Evolutionary conservation across 92 coral and sea anemone genomes (phyloP).

Genomic region (Metridium senile): DNA sequence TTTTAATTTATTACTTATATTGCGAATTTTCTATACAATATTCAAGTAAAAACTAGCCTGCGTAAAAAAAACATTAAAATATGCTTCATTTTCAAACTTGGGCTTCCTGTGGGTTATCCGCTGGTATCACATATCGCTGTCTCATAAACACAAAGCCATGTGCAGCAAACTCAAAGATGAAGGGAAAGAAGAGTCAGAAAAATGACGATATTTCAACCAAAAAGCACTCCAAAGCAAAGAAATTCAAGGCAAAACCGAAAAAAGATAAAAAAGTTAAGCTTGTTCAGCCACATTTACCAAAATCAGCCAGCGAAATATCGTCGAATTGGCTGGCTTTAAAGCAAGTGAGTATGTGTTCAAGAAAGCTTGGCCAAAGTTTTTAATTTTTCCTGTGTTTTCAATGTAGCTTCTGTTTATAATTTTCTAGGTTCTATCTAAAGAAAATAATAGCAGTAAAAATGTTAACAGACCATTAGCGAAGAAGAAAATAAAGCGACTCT

Average conservation of each 20-base stretch:
- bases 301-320: slow-evolving; percentile 81
- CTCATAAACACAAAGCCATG: slow-evolving; percentile 11
- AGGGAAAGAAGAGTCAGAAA: slow-evolving; percentile 33
- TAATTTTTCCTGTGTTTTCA: no score
- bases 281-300: slow-evolving; percentile 70
- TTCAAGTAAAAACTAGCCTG: no score
- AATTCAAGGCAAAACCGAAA: slow-evolving; percentile 16
- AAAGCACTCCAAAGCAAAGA: slow-evolving; percentile 17
- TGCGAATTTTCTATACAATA: no score
- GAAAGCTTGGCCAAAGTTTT: no score
- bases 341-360: slow-evolving; percentile 51
- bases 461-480: not conserved
- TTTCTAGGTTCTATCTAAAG: slow-evolving; percentile 30
- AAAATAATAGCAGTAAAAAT: not conserved
- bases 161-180: slow-evolving; percentile 12
- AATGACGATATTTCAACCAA: not conserved
- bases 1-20: no score
- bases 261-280: slow-evolving; percentile 35
- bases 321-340: slow-evolving; percentile 88
- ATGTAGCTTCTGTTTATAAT: not conserved
- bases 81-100: no score
- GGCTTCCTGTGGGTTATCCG: slow-evolving; percentile 1
- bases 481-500: not conserved
- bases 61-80: no score
- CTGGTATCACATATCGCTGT: not conserved